These are phyloP conservation scores for Neopipo cinnamomea DNA, from an alignment of 2,113 vertebrate genomes.

Conservation along the genomic window DNA sequence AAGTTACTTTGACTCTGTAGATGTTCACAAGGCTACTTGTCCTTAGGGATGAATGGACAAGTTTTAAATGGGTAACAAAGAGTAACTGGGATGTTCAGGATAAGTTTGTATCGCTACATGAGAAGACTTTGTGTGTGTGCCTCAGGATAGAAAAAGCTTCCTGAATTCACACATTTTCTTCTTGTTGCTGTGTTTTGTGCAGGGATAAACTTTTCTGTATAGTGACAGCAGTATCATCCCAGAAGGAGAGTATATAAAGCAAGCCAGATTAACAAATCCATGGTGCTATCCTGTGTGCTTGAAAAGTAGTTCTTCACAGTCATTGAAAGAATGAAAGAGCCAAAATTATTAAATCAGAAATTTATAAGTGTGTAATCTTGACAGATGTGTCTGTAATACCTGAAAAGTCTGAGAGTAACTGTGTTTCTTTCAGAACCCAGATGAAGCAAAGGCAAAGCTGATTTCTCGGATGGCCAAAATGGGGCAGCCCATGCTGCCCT, in stretches of 20 bases:
- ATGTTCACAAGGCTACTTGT: background rate
- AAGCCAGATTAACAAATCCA: background rate
- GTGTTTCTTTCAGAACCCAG: constrained; percentile 82
- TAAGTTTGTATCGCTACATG: background rate
- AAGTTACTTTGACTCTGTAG: background rate
- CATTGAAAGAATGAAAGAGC: background rate
- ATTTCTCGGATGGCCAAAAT: constrained; percentile 98
- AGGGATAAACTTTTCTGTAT: background rate
- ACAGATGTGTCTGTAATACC: background rate
- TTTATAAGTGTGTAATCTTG: background rate
- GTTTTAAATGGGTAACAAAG: background rate
- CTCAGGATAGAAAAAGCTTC: background rate
- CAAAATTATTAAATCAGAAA: background rate
- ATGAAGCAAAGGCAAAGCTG: constrained; percentile 91
- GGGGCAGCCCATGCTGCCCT: constrained; percentile 97
- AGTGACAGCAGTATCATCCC: background rate
- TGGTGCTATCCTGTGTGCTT: background rate
- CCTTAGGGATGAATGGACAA: background rate
- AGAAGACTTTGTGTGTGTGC: background rate
- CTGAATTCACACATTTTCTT: background rate
- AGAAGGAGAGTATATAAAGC: background rate
- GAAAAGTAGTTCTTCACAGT: background rate
- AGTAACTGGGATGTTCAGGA: background rate
- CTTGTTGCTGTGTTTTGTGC: background rate
- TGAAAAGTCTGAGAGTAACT: background rate